phyloP scores from a whole-genome alignment of 2,113 vertebrate genomes.

The Hydrochoerus hydrochaeris region DNA sequence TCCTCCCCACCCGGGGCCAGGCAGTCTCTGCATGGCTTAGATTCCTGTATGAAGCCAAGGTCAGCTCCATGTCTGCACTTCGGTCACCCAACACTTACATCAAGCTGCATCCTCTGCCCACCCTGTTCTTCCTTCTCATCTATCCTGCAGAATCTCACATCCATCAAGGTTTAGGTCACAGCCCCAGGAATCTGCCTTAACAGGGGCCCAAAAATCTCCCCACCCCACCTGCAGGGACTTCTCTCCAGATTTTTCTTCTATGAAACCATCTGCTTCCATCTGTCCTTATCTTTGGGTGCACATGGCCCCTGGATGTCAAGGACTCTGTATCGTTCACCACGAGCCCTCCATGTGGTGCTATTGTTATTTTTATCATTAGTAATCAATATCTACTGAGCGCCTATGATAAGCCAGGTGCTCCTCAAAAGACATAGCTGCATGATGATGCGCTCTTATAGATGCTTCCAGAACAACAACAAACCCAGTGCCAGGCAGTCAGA shows the following conservation, averaged over 20 bases:
- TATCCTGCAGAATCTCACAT: neutral
- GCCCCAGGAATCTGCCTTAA: rapidly evolving
- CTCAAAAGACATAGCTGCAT: neutral
- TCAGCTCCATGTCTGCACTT: rapidly evolving
- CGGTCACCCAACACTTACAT: neutral
- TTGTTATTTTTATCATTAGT: neutral
- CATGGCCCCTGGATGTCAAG: too few species aligned
- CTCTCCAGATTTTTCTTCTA: neutral
- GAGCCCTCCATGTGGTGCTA: too few species aligned
- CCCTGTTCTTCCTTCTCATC: rapidly evolving
- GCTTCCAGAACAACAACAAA: neutral
- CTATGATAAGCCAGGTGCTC: neutral
- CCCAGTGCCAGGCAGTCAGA: neutral
- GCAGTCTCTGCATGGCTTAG: neutral
- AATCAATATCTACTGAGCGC: neutral
- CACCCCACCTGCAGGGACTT: neutral
- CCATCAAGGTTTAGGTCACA: neutral
- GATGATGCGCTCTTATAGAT: neutral
- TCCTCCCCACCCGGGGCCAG: rapidly evolving
- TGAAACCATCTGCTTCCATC: neutral
- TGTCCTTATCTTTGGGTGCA: neutral
- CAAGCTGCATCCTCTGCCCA: rapidly evolving
- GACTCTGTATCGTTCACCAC: too few species aligned
- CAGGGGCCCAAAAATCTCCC: neutral
- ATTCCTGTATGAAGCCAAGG: neutral